These are phyloP conservation scores for Calvadosia cruxmelitensis DNA, from an alignment of 30 jellyfish, hydroid and myxozoan genomes.

Conservation along the genomic window DNA sequence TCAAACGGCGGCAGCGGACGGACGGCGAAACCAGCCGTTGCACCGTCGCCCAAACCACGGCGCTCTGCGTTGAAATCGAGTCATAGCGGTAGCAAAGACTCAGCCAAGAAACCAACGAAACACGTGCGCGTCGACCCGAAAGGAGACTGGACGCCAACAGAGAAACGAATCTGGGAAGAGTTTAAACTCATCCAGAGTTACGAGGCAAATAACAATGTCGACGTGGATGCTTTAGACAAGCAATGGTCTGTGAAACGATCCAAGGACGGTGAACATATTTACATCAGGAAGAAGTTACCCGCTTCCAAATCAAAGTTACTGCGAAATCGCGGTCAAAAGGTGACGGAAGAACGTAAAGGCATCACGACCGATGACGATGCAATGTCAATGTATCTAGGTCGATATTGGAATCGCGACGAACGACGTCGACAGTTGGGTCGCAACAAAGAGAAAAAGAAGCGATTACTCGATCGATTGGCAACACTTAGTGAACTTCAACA, in stretches of 20 bases:
- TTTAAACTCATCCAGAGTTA: slow-evolving; percentile 74
- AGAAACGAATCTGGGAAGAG: slow-evolving; percentile 93
- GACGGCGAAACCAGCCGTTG: background rate
- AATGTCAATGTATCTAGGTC: slow-evolving; percentile 72
- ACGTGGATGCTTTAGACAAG: background rate
- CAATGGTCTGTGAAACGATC: slow-evolving; percentile 89
- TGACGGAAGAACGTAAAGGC: slow-evolving; percentile 76
- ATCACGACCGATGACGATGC: slow-evolving; percentile 94
- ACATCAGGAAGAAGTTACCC: slow-evolving; percentile 50
- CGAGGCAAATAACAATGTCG: slow-evolving; percentile 65
- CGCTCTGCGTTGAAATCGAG: background rate
- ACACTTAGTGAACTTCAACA: slow-evolving; percentile 32
- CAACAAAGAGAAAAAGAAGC: slow-evolving; percentile 65
- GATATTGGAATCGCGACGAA: slow-evolving; percentile 86
- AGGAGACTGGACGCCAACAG: slow-evolving; percentile 83
- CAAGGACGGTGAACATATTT: slow-evolving; percentile 92
- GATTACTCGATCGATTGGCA: slow-evolving; percentile 46
- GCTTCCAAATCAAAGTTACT: slow-evolving; percentile 54
- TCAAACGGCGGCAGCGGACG: background rate
- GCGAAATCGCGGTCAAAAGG: slow-evolving; percentile 77
- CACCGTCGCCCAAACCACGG: slow-evolving; percentile 1
- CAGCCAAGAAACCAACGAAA: slow-evolving; percentile 26
- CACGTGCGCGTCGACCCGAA: slow-evolving; percentile 84
- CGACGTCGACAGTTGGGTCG: slow-evolving; percentile 67
- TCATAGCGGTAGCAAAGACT: background rate